Evolutionary conservation across 2,113 vertebrate genomes (phyloP).

Genomic region (Neolamprologus falcicula): DNA sequence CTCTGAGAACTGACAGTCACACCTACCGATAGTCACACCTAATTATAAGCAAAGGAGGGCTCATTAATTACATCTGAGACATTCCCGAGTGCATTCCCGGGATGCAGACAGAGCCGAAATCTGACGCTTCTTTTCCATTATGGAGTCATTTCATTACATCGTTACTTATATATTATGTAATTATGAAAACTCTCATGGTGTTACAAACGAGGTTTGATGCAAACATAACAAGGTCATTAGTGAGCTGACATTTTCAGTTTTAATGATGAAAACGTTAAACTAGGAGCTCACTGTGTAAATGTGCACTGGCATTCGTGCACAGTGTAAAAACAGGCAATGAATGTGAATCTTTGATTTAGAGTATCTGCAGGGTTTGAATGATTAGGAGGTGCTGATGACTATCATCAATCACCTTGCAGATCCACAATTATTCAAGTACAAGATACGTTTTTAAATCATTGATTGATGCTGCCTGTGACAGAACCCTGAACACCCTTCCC

Average conservation of each 20-base stretch:
- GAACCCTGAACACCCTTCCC: not conserved
- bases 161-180: not conserved
- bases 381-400: not conserved
- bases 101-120: not conserved
- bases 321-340: not conserved
- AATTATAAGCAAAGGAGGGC: not conserved
- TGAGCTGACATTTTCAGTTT: not conserved
- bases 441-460: not conserved
- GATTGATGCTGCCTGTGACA: not conserved
- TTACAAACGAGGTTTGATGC: not conserved
- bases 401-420: not conserved
- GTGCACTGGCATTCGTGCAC: accelerated
- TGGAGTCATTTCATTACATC: not conserved
- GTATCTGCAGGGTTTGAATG: not conserved
- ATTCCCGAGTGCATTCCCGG: not conserved
- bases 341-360: not conserved
- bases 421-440: not conserved
- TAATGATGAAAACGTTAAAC: not conserved
- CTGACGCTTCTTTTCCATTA: not conserved
- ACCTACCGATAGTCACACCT: not conserved
- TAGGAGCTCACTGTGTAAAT: not conserved
- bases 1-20: not conserved
- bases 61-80: not conserved
- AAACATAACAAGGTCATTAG: not conserved
- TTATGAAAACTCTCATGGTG: not conserved